Base-by-base conservation (phyloP, 2,888 invertebrate genomes). In the Caenorhabditis sp. region DNA sequence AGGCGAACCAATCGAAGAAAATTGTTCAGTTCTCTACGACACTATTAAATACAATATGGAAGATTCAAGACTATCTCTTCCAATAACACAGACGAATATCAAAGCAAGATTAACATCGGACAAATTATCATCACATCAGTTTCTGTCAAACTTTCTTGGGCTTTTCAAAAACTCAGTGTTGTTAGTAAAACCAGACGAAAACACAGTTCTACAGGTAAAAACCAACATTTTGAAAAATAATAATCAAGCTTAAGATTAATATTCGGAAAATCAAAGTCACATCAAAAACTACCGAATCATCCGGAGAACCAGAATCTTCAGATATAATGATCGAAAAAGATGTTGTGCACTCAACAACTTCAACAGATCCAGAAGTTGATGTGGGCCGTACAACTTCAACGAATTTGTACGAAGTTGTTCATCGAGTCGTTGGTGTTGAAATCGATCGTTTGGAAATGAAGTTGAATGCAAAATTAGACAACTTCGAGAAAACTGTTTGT, bases 401-500 rank as follows among this genome's bases (percentile, higher is more conserved):
- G n/a, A 61, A 66, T 31, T 19, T 66, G n/a, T 60, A 74, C 17
- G 65, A 71, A 37, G 36, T 53, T 49, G 60, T 79, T 17, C 79
- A 79, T 57, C 64, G 68, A 49, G 66, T 79, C 12, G 55, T 79
- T 36, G 79, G 79, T 23, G 66, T 76, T 17, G 79, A 79, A 51
- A 62, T 79, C 23, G 79, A 79, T 66, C 66, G 79, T 17, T 57
- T 79, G 50, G 72, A 77, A 49, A 69, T 71, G 51, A 51, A 77
- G 5, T 61, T 79, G 4, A 68, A 77, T 31, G 59, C 62, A 0
- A 60, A 54, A 5, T 50, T 79, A 26, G 72, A 74, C 12, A 10
- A n/a, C 3, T 55, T 55, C 27, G 21, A 23, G 27, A n/a, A 8
- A 26, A 6, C 26, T 8, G 55, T 55, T 26, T 4, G 51, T 3